phyloP scores from a whole-genome alignment of 2,797 vertebrate genomes.

The Simalia tracyae region DNA sequence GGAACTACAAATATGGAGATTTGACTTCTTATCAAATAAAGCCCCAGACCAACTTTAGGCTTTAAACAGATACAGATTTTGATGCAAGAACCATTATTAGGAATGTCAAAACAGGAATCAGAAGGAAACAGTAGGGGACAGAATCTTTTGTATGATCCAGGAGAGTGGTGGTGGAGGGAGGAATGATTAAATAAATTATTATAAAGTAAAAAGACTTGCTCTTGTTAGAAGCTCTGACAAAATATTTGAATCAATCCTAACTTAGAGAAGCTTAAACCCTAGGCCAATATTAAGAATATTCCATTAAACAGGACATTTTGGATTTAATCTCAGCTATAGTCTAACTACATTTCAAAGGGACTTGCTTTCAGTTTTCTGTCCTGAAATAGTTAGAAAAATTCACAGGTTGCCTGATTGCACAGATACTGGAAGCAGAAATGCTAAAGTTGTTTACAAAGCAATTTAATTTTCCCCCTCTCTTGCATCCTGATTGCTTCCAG shows the following conservation, averaged over 20 bases:
- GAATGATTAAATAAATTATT: background rate
- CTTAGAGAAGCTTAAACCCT: slow-evolving; percentile 2
- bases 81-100: background rate
- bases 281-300: background rate
- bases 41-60: background rate
- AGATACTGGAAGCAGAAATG: background rate
- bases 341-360: background rate
- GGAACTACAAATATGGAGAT: slow-evolving; percentile 6
- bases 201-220: background rate
- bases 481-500: background rate
- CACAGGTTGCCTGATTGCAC: background rate
- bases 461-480: background rate
- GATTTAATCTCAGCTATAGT: background rate
- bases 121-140: background rate
- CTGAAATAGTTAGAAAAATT: background rate
- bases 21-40: slow-evolving; percentile 8
- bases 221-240: background rate
- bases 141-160: background rate
- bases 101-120: background rate
- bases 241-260: background rate
- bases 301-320: slow-evolving; percentile 15
- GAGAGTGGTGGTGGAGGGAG: background rate
- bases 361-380: slow-evolving; percentile 12
- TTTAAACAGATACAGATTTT: background rate
- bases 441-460: background rate